phyloP scores from a whole-genome alignment of 2,113 vertebrate genomes.

The Ranitomeya variabilis region DNA sequence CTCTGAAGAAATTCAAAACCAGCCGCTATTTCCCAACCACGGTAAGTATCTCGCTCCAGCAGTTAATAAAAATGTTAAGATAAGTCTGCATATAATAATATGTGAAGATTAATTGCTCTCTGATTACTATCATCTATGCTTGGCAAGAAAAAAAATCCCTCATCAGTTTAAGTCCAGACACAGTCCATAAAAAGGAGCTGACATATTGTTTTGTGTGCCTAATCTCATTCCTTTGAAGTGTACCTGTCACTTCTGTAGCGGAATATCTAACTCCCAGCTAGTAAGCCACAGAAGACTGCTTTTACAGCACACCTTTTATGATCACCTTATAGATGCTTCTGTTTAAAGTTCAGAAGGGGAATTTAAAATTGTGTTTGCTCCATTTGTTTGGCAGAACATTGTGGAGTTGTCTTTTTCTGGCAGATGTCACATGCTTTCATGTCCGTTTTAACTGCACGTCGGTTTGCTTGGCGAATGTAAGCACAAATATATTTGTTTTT shows the following conservation, averaged over 20 bases:
- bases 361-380: no score
- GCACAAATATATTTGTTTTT: no score
- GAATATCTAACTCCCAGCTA: neutral
- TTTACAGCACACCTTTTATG: no score
- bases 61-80: neutral
- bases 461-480: no score
- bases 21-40: conserved; percentile 95
- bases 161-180: neutral
- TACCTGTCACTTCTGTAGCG: neutral
- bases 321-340: neutral
- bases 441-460: no score
- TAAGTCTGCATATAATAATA: neutral
- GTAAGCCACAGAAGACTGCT: neutral
- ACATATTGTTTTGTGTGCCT: neutral
- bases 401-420: no score
- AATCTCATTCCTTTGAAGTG: neutral
- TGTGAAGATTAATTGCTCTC: neutral
- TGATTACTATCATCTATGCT: neutral
- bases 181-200: neutral
- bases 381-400: no score
- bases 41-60: conserved; percentile 75
- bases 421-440: no score
- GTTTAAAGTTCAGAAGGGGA: no score
- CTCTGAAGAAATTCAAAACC: conserved; percentile 96
- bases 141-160: neutral